phyloP scores from a whole-genome alignment of 1,140 invertebrate species.

The Drosophila kanapiae region DNA sequence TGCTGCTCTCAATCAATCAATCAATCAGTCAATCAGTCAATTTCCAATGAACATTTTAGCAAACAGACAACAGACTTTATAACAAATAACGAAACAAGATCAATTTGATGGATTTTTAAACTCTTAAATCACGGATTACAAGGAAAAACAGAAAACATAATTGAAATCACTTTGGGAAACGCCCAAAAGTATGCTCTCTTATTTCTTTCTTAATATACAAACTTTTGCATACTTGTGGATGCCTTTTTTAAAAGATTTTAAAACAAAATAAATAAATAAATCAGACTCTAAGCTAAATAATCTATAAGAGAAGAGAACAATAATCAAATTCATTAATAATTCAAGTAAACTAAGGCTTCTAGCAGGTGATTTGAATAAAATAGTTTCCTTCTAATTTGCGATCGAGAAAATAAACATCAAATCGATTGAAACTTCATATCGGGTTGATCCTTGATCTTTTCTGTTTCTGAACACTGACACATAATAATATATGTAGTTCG shows the following conservation, averaged over 20 bases:
- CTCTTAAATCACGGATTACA: background rate
- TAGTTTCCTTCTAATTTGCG: background rate
- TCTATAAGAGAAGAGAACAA: no score
- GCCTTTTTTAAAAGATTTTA: background rate
- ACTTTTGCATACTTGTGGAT: no score
- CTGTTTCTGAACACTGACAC: slow-evolving; percentile 17
- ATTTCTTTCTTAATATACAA: no score
- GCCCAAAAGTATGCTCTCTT: no score
- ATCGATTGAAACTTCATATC: background rate
- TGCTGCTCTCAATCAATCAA: slow-evolving; percentile 30
- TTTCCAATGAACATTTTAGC: slow-evolving; percentile 16
- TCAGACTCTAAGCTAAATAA: no score
- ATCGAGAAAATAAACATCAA: background rate
- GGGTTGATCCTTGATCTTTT: slow-evolving; percentile 15
- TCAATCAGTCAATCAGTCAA: slow-evolving; percentile 6
- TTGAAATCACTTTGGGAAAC: no score
- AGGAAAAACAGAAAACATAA: no score
- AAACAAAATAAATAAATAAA: no score
- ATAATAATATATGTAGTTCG: slow-evolving; percentile 13
- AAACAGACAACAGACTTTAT: slow-evolving; percentile 25
- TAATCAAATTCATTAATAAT: no score
- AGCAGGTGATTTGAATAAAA: background rate
- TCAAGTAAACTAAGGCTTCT: no score
- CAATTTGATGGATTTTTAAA: background rate
- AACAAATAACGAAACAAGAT: background rate